Evolutionary conservation across 2,113 vertebrate genomes (phyloP).

Genomic region (Pipra filicauda): DNA sequence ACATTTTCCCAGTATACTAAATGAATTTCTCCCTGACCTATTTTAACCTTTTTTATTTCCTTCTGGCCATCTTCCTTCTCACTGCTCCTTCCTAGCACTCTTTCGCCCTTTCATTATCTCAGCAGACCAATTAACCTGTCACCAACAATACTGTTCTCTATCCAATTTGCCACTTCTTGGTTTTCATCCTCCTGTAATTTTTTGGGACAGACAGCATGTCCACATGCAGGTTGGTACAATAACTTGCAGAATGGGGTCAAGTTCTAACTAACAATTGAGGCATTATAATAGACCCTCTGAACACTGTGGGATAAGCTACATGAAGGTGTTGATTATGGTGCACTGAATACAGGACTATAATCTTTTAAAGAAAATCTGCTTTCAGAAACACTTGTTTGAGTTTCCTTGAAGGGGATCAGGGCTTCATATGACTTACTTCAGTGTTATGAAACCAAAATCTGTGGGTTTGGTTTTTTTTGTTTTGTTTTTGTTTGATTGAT

Average conservation of each 20-base stretch:
- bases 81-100: neutral
- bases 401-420: neutral
- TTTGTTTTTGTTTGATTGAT: fast-evolving
- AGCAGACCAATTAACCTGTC: neutral
- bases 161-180: neutral
- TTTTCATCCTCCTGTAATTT: neutral
- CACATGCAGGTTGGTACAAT: neutral
- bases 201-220: neutral
- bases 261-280: neutral
- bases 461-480: neutral
- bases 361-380: neutral
- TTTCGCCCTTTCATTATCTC: neutral
- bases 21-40: neutral
- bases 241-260: neutral
- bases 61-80: neutral
- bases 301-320: neutral
- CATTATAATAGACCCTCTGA: neutral
- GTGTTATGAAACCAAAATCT: neutral
- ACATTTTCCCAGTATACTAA: neutral
- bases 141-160: neutral
- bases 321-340: neutral
- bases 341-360: neutral
- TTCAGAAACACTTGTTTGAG: neutral
- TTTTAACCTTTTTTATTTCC: neutral
- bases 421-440: neutral